Conservation (phyloP, 2,113 vertebrate species). For the Silurus meridionalis region DNA sequence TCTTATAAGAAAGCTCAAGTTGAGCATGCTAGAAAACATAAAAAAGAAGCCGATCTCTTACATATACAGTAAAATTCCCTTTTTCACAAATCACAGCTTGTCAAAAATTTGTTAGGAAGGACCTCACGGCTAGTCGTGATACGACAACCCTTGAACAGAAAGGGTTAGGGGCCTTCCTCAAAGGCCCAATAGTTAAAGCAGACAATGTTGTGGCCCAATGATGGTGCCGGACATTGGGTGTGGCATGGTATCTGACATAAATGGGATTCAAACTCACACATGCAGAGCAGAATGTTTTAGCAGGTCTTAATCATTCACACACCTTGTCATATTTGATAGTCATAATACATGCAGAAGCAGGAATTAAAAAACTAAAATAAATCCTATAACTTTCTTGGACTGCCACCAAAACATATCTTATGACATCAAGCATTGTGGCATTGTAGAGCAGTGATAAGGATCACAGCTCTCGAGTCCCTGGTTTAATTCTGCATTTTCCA, state of each 20-base stretch:
- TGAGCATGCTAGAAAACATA: not conserved
- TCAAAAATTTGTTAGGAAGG: not conserved
- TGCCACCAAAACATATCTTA: not conserved
- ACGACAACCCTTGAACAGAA: not conserved
- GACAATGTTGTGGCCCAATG: not conserved
- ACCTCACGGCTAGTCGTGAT: not conserved
- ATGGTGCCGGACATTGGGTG: not conserved
- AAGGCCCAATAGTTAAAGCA: not conserved
- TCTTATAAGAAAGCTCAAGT: constrained; percentile 10
- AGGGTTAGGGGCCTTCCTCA: not conserved
- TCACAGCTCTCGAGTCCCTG: not conserved
- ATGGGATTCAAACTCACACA: not conserved
- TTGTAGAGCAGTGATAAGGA: not conserved
- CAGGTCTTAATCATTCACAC: not conserved
- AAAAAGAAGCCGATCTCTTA: not conserved
- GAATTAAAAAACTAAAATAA: not conserved
- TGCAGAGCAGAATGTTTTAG: not conserved
- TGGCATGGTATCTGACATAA: not conserved
- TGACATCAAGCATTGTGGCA: not conserved
- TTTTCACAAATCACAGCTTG: not conserved
- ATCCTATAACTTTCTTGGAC: not conserved
- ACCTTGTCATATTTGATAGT: not conserved
- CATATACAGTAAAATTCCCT: not conserved
- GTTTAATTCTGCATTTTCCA: not conserved
- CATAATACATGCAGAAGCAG: not conserved